Base-by-base conservation (phyloP, 2,113 vertebrate species). In the Choloepus hoffmanni region DNA sequence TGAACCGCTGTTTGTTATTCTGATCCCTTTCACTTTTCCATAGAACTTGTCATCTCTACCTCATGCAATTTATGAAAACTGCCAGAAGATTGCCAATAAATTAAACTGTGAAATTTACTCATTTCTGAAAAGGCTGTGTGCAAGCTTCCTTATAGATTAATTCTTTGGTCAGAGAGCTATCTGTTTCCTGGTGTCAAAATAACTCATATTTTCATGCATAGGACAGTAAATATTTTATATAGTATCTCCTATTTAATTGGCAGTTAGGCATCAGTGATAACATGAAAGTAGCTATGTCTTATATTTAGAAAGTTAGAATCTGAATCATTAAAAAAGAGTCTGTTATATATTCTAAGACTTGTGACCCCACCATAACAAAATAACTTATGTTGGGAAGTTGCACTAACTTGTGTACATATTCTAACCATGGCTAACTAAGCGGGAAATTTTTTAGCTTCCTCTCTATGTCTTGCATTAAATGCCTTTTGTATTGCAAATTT, bases 91-190 rank as follows among this genome's bases (percentile, higher is more conserved):
- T 50, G 74, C 60, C 62, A 82, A 67, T 85, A 88, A 86, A 73
- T 50, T 82, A 86, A 68, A 18, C 18, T 67, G 3, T 50, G 30
- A 58, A 68, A 89, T 43, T 7, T 74, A 58, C 19, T 81, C 45
- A 48, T 86, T 95, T 89, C 83, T 63, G 30, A 85, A 92, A 91
- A 86, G 4, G n/a, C 30, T 67, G 6, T 78, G 24, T 73, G 13
- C 14, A 76, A 1, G 68, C 53, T 33, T 84, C 16, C n/a, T 82
- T 94, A 23, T 19, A 3, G 48, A 91, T 89, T 92, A 83, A 78
- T 58, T 89, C 23, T 76, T 86, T 26, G 1, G 40, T 91, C 83
- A 93, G n/a, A 45, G 67, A 73, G 11, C 8, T 85, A 14, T 78
- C 82, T 83, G 63, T 63, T 85, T 85, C 24, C 5, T 74, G 58